These are phyloP conservation scores for Jaculus jaculus DNA, from an alignment of 2,113 vertebrate genomes.

Conservation along the genomic window DNA sequence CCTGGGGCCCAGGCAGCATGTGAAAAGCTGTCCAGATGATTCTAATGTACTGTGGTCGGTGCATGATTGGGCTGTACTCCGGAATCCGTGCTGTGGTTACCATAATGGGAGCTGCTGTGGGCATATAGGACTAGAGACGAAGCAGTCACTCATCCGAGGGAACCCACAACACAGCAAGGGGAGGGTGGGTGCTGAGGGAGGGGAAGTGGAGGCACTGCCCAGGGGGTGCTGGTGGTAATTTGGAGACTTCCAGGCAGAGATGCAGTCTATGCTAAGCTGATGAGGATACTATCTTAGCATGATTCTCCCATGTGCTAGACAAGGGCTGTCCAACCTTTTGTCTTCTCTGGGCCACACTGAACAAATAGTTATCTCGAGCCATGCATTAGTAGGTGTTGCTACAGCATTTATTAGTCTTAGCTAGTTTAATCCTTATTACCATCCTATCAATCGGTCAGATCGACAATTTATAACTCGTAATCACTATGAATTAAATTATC, in stretches of 20 bases:
- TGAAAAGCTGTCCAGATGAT: background rate
- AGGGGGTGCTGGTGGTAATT: background rate
- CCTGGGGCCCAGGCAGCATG: background rate
- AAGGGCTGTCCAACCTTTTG: too few relatives aligned
- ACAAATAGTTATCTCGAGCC: too few relatives aligned
- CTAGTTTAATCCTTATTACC: background rate
- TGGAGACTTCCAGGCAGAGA: background rate
- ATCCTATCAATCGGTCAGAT: background rate
- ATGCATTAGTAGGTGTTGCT: background rate
- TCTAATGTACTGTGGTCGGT: background rate
- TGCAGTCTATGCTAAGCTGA: background rate
- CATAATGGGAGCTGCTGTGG: background rate
- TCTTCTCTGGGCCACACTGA: too few relatives aligned
- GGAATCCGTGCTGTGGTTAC: background rate
- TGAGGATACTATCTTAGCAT: background rate
- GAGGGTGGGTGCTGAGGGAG: too few relatives aligned
- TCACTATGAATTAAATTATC: background rate
- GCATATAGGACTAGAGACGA: background rate
- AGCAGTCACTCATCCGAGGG: background rate
- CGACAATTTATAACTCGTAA: background rate
- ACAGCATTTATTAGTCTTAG: background rate
- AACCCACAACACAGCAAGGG: too few relatives aligned
- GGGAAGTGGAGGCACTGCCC: background rate
- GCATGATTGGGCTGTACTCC: background rate
- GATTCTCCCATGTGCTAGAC: background rate